A percentile compares a stretch with the other conserved stretches of the same genome.
These are phyloP conservation scores for Ericerus pela DNA, from an alignment of 1,140 invertebrate species.

Conservation along the genomic window DNA sequence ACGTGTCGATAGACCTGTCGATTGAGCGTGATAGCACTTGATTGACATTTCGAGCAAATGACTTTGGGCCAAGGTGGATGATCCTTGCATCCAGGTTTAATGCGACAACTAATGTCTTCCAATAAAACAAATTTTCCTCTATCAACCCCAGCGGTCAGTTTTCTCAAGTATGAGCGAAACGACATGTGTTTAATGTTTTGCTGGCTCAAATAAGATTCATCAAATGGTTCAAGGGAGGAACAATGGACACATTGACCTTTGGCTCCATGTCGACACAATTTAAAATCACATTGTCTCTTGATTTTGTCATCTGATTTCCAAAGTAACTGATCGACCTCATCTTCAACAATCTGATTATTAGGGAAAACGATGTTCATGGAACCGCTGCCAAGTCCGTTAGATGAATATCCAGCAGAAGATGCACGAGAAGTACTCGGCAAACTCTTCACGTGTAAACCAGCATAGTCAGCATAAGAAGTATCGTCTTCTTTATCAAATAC, in stretches of 20 bases:
- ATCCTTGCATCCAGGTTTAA: conserved; percentile 84
- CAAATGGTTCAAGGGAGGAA: conserved; percentile 86
- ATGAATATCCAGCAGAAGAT: conserved; percentile 15
- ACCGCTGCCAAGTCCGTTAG: conserved; percentile 12
- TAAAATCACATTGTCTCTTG: conserved; percentile 68
- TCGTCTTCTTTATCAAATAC: too few species aligned
- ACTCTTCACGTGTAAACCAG: neutral
- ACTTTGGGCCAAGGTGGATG: conserved; percentile 97
- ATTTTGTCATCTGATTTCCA: conserved; percentile 78
- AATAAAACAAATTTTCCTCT: conserved; percentile 86
- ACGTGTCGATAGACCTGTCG: conserved; percentile 88
- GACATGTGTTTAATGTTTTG: conserved; percentile 98
- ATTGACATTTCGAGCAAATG: conserved; percentile 98
- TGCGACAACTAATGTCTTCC: conserved; percentile 83
- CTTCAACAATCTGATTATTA: conserved; percentile 44
- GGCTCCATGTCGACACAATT: conserved; percentile 80
- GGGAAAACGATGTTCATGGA: conserved; percentile 13
- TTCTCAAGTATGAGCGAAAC: conserved; percentile 90
- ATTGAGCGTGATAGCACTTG: conserved; percentile 89
- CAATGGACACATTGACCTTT: conserved; percentile 90
- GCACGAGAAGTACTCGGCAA: neutral
- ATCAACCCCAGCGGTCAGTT: conserved; percentile 75
- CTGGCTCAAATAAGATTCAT: conserved; percentile 82
- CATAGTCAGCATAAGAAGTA: conserved; percentile 4
- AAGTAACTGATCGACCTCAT: conserved; percentile 72